Conservation (phyloP, 1,140 invertebrate genomes). For the Diorhabda sublineata region DNA sequence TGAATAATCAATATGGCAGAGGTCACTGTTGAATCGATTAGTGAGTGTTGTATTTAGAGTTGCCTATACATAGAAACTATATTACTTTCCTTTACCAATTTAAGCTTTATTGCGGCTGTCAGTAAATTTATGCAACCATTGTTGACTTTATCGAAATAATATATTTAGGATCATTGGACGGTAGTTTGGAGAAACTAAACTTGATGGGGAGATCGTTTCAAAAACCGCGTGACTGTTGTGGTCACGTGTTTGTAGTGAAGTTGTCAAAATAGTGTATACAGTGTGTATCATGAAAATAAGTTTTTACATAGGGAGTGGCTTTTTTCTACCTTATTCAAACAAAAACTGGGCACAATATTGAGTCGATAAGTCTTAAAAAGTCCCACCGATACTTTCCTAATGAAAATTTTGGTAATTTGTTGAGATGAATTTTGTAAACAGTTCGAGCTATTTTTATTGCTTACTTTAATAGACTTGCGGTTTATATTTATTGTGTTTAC, state of each 20-base stretch:
- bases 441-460: constrained; percentile 16
- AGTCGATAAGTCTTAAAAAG: not conserved
- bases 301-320: constrained; percentile 17
- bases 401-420: not conserved
- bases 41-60: constrained; percentile 42
- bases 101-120: not conserved
- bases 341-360: not conserved
- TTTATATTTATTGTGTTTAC: constrained; percentile 19
- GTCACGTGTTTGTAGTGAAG: constrained; percentile 15
- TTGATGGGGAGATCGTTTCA: not conserved
- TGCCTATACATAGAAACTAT: not conserved
- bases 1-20: too few relatives aligned
- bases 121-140: constrained; percentile 1
- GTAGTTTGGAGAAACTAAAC: constrained; percentile 1
- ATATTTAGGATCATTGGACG: not conserved
- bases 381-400: not conserved
- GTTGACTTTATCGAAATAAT: constrained; percentile 1
- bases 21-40: too few relatives aligned
- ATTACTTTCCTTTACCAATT: not conserved
- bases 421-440: not conserved
- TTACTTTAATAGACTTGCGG: constrained; percentile 16
- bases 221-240: constrained; percentile 9
- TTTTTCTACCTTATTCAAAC: constrained; percentile 1
- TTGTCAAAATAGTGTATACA: constrained; percentile 18
- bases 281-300: constrained; percentile 9